Evolutionary conservation across 2,888 invertebrate genomes (phyloP).

Genomic region (Ferdinandea cuprea): DNA sequence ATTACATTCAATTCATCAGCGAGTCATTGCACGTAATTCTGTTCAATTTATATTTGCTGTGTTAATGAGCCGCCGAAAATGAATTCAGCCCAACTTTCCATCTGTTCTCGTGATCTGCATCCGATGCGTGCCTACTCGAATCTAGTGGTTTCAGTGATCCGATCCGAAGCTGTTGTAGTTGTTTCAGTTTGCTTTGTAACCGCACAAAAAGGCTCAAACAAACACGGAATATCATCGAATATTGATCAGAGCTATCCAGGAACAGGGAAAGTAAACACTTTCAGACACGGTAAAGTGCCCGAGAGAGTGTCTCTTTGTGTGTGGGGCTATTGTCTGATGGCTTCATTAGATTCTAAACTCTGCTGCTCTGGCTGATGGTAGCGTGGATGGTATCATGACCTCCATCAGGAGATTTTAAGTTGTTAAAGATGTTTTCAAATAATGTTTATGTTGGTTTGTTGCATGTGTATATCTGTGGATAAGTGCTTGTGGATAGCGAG

Average conservation of each 20-base stretch:
- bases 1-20: constrained; percentile 24
- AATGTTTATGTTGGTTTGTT: constrained; percentile 31
- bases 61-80: constrained; percentile 31
- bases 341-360: constrained; percentile 50
- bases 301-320: constrained; percentile 25
- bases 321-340: constrained; percentile 21
- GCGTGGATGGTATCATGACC: constrained; percentile 51
- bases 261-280: constrained; percentile 69
- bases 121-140: constrained; percentile 1
- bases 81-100: constrained; percentile 52
- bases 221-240: constrained; percentile 15
- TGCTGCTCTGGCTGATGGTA: constrained; percentile 23
- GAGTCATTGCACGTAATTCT: constrained; percentile 40
- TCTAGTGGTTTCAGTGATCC: not conserved
- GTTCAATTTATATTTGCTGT: constrained; percentile 28
- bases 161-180: not conserved
- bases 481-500: constrained; percentile 35
- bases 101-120: constrained; percentile 56
- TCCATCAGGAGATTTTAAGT: constrained; percentile 43
- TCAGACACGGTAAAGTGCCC: constrained; percentile 8
- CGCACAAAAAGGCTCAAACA: not conserved
- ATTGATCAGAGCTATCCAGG: constrained; percentile 58
- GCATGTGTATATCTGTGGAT: constrained; percentile 4
- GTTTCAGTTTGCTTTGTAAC: too few species aligned
- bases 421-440: constrained; percentile 49